Evolutionary conservation across 2,797 vertebrate genomes (phyloP), one percentile per base, ranked within the genome.

Genomic region (Vireo griseus): DNA sequence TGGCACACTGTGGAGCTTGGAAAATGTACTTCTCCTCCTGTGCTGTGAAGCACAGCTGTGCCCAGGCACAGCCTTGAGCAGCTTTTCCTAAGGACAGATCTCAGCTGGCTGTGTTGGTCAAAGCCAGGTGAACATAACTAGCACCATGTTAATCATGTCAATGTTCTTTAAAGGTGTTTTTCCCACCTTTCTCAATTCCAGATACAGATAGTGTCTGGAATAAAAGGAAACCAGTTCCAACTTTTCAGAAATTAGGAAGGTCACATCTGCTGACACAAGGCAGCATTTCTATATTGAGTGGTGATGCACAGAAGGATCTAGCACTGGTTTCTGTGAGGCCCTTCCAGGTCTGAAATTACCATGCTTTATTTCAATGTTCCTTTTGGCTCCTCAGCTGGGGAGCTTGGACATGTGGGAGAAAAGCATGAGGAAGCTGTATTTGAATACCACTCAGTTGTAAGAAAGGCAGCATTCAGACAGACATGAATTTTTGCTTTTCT

Each of bases 351-450:
- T 42, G 77, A 44, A 69, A 18, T 31, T 2, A 24, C 75, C 16
- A 5, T 0, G 4, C 35, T 67, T 19, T 39, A 26, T 40, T 80
- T 68, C 67, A 35, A 0, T 8, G n/a, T 13, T 72, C 21, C 35
- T 61, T 76, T 54, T 59, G 47, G 25, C 62, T 61, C 25, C 57
- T 44, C 16, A 7, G 17, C 59, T 51, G 54, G 52, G 57, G 58
- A 16, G 13, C 33, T 12, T 8, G 44, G 75, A 24, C 1, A 0
- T 17, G 11, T 21, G 3, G 6, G 54, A 40, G 48, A 52, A 67
- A 66, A 48, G 31, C 26, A 19, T 3, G 29, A 42, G 37, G 28
- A 55, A 8, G 13, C 42, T 54, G n/a, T 4, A 1, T 35, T 44
- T 73, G 59, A 54, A 29, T 44, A 35, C 15, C 17, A 5, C 10